Conservation (phyloP, 1,140 invertebrate species). For the Metopolophium dirhodum region DNA sequence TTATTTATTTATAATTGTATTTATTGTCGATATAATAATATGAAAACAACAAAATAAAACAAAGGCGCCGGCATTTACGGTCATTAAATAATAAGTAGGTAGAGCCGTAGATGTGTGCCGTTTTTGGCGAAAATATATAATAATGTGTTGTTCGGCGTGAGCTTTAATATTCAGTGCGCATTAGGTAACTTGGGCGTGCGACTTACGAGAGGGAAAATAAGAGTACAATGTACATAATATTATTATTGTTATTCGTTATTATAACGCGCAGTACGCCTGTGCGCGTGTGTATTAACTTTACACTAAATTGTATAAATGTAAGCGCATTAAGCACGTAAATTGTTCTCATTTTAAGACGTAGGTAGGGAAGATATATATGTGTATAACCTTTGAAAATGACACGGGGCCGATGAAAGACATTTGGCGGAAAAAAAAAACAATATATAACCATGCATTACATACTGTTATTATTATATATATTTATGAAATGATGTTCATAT, state of each 20-base stretch:
- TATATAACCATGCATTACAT: too few relatives aligned
- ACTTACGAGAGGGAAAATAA: neutral
- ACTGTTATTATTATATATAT: neutral
- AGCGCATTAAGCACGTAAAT: neutral
- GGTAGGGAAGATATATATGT: neutral
- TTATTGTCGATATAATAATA: too few relatives aligned
- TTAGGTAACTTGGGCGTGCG: neutral
- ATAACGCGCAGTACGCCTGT: neutral
- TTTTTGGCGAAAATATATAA: neutral
- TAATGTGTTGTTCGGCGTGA: neutral
- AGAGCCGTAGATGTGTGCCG: too few relatives aligned
- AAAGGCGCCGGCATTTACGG: neutral
- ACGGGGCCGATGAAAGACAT: neutral
- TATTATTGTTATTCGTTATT: slow-evolving; percentile 19
- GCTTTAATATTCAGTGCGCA: neutral
- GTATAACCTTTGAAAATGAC: neutral
- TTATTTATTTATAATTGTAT: neutral
- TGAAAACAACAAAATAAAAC: neutral
- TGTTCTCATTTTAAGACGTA: neutral
- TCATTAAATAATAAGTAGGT: neutral
- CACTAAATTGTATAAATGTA: neutral
- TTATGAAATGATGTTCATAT: neutral
- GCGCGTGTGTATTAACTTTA: neutral
- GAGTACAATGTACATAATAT: neutral
- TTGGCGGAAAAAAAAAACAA: neutral